These are phyloP conservation scores for Thaumetopoea pityocampa DNA, from an alignment of 1,140 invertebrate genomes.

Conservation along the genomic window DNA sequence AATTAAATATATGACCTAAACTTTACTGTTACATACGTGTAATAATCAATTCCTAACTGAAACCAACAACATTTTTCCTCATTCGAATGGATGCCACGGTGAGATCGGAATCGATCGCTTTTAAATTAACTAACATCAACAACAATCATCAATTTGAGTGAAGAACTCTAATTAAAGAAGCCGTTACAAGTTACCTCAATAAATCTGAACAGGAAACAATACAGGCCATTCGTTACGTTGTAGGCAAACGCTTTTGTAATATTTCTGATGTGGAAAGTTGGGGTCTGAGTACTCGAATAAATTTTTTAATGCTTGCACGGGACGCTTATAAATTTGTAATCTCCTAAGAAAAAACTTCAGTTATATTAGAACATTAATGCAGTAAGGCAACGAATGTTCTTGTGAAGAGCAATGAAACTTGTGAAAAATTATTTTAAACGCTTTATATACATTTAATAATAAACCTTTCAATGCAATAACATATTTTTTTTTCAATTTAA, in stretches of 20 bases:
- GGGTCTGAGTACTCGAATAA: conserved; percentile 54
- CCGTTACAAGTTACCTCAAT: conserved; percentile 74
- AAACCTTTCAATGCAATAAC: no score
- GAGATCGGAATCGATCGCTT: conserved; percentile 41
- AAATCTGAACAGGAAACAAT: conserved; percentile 70
- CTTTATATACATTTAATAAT: no score
- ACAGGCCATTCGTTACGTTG: conserved; percentile 67
- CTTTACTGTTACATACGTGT: no score
- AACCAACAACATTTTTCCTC: conserved; percentile 27
- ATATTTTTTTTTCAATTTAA: no score
- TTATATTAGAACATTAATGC: no score
- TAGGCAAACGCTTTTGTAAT: conserved; percentile 54
- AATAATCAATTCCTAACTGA: no score
- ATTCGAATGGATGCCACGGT: conserved; percentile 37
- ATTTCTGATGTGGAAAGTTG: conserved; percentile 68
- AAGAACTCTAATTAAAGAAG: conserved; percentile 74
- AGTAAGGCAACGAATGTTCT: no score
- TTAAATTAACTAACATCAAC: conserved; percentile 62
- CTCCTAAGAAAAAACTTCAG: conserved; percentile 28
- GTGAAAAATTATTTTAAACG: no score
- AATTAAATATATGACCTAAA: no score
- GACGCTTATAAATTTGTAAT: conserved; percentile 54
- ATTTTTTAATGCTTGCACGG: conserved; percentile 58
- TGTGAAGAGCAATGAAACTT: no score
- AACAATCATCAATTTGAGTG: conserved; percentile 72